Base-by-base conservation (phyloP, 1,140 invertebrate species). In the Whitmania pigra region DNA sequence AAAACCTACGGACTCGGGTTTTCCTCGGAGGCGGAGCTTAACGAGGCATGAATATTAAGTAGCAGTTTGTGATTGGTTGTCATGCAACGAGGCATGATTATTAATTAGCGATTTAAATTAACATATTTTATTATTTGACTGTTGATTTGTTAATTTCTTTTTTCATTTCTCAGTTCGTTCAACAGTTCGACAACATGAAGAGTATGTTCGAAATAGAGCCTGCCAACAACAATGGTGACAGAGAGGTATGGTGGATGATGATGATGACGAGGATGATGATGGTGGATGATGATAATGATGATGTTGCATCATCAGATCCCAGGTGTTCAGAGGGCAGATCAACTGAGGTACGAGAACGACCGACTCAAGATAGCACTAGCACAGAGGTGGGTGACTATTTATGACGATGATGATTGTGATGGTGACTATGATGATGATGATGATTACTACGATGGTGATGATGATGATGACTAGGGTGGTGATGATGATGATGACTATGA, bases 1-100 rank as follows among this genome's bases (percentile, higher is more conserved):
- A 97, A 93, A 2, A 94, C 97, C 17, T 98, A 97, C 83, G 95
- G 94, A 3, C 86, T 98, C 66, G 95, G 95, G 15, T 98, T 98
- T 84, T 88, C 90, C 49, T 92, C 93, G 0, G 95, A 98, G 82
- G 87, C 87, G 67, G 95, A 98, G 82, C 84, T 97, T 63, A 92
- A 91, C 78, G 95, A 95, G 87, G 90, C 89, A 82, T 78, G 75
- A 75, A n/a, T 20, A 57, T 57, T 57, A 25, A 25, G 20, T 57
- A 25, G 20, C 57, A 13, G n/a, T n/a, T n/a, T n/a, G n/a, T n/a
- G n/a, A n/a, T n/a, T n/a, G n/a, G n/a, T n/a, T n/a, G n/a, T n/a
- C n/a, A n/a, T n/a, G n/a, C n/a, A 92, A 91, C 78, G 95, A 95
- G 87, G 90, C 89, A 82, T 78, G 75, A 75, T 3, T 20, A 57